Evolutionary conservation across 2,113 vertebrate genomes (phyloP), one percentile per base, ranked within the genome.

Genomic region (Carassius gibelio): DNA sequence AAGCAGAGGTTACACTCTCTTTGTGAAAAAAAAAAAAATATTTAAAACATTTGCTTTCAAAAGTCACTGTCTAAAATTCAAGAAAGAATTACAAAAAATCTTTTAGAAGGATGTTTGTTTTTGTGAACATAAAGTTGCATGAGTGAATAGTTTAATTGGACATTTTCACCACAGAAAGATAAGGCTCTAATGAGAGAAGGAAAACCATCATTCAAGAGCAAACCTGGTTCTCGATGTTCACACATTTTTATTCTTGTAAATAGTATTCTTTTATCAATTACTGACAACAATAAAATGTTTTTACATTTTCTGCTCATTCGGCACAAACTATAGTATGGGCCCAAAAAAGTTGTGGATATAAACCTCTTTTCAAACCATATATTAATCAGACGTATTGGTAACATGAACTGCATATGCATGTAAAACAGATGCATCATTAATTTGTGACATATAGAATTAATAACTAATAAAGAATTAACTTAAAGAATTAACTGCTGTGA

Each of bases 281-380:
- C 14, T 34, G 14, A 36, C 52, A 77, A 59, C 52, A 77, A 77
- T 77, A n/a, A 59, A 77, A 57, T 11, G 10, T 7, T 42, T 78
- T 79, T 62, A 79, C 11, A 79, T 42, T 79, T 79, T 79, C 19
- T 77, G 21, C 8, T 59, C 1, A 78, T 78, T 78, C 59, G n/a
- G 52, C 30, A 21, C 72, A 50, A 0, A 14, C 13, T 26, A 48
- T 21, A 11, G 15, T 23, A 30, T 30, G 30, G 30, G 30, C 30
- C 30, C 30, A 30, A 30, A 30, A 30, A 30, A 30, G 15, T 36
- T 77, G 17, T 11, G 48, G 48, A 42, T 75, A 5, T 13, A 45
- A 8, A 7, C 2, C 42, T 45, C 42, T 48, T 48, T 52, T 52
- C 14, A 52, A 15, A 15, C 30, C 30, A 30, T 30, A 21, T 57